Percentiles rank a stretch among this genome's conserved stretches.
These are phyloP conservation scores for Ectemnius lituratus DNA, from an alignment of 2,888 invertebrate species.

Conservation along the genomic window DNA sequence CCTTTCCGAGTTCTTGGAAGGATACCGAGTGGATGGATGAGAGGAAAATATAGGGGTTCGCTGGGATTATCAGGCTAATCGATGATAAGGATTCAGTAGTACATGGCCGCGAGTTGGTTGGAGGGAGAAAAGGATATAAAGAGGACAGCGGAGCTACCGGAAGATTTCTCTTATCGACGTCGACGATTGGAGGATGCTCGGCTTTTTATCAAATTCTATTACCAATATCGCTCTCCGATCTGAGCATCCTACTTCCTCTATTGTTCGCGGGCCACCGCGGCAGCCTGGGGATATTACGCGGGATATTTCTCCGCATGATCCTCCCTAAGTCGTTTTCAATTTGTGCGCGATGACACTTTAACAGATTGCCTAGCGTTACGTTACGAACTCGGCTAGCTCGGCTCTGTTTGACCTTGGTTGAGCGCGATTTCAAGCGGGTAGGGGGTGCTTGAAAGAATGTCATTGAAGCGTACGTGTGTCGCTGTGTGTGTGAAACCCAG, in stretches of 20 bases:
- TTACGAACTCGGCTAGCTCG: no score
- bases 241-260: neutral
- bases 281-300: no score
- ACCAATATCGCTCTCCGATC: conserved; percentile 1
- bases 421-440: no score
- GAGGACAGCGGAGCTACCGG: neutral
- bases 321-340: no score
- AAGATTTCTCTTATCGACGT: conserved; percentile 4
- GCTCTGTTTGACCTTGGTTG: no score
- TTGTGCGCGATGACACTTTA: no score
- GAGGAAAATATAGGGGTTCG: conserved; percentile 24
- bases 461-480: no score
- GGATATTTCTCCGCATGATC: no score
- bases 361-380: no score
- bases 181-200: conserved; percentile 1
- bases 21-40: conserved; percentile 26
- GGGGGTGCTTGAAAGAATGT: no score
- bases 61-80: conserved; percentile 22
- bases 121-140: neutral
- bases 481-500: no score
- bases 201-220: conserved; percentile 8
- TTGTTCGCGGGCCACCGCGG: neutral
- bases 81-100: conserved; percentile 11
- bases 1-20: conserved; percentile 9
- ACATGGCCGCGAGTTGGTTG: neutral